Percentiles rank a stretch among this genome's conserved stretches.
Conservation (phyloP, 1,140 invertebrate species). For the Papilio helenus region DNA sequence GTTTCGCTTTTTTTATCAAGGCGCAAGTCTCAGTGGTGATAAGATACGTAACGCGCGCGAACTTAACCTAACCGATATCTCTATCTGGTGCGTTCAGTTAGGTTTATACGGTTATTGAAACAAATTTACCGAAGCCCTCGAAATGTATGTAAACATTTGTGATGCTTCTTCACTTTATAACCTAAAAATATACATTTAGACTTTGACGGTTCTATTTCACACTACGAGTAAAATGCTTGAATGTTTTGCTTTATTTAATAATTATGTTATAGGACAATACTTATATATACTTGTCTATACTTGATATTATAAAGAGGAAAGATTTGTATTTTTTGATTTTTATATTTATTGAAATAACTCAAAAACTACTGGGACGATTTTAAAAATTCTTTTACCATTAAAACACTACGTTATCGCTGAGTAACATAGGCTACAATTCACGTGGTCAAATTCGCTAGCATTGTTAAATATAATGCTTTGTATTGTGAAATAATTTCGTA, state of each 20-base stretch:
- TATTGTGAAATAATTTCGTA: conserved; percentile 19
- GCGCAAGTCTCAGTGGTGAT: neutral
- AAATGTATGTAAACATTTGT: conserved; percentile 34
- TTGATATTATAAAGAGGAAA: too few species aligned
- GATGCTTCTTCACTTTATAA: conserved; percentile 23
- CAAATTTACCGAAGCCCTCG: conserved; percentile 44
- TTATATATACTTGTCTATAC: too few species aligned
- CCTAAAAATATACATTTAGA: neutral
- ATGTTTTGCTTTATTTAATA: too few species aligned
- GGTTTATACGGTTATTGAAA: conserved; percentile 49
- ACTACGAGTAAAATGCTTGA: too few species aligned
- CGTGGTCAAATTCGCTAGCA: too few species aligned
- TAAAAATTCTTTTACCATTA: too few species aligned
- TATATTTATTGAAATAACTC: too few species aligned
- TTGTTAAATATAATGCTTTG: neutral
- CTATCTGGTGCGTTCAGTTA: conserved; percentile 51
- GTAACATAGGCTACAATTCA: neutral
- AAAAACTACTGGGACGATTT: too few species aligned
- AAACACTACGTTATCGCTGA: too few species aligned
- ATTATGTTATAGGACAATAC: too few species aligned
- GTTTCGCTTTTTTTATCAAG: neutral
- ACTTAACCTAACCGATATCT: conserved; percentile 54
- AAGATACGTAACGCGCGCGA: conserved; percentile 44
- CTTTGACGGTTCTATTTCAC: neutral
- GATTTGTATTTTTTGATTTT: too few species aligned